phyloP scores from a whole-genome alignment of 2,797 vertebrate species.

The Fistularia commersonii region DNA sequence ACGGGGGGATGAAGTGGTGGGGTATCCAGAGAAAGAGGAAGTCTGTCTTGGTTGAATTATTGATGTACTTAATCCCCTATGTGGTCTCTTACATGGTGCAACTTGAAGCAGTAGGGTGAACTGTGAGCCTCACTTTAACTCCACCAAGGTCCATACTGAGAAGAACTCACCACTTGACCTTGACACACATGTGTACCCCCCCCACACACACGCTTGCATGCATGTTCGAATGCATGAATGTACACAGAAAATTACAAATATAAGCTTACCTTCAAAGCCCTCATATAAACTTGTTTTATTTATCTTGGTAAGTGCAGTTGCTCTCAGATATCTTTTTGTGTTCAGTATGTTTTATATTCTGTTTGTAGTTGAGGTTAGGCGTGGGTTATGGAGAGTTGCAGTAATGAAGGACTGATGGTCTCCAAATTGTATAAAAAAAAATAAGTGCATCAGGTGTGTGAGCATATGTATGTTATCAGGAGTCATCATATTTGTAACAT shows the following conservation, averaged over 20 bases:
- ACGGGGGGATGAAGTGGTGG: slow-evolving; percentile 1
- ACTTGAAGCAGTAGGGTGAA: slow-evolving; percentile 48
- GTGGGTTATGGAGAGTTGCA: too few species aligned
- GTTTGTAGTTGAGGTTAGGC: too few species aligned
- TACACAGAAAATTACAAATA: too few species aligned
- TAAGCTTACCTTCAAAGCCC: slow-evolving; percentile 51
- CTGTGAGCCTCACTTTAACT: slow-evolving; percentile 48
- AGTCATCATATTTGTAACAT: too few species aligned
- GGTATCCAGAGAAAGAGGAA: slow-evolving; percentile 36
- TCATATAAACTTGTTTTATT: slow-evolving; percentile 53
- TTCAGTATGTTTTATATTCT: background rate
- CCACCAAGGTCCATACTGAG: slow-evolving; percentile 30
- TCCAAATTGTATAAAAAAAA: too few species aligned
- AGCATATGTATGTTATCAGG: too few species aligned
- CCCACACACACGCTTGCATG: slow-evolving; percentile 7
- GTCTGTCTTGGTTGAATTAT: slow-evolving; percentile 75
- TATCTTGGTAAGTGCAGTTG: slow-evolving; percentile 43
- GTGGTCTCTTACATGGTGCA: slow-evolving; percentile 49
- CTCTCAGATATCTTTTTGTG: slow-evolving; percentile 9
- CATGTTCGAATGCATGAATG: background rate
- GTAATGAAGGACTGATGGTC: too few species aligned
- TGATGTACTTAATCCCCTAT: slow-evolving; percentile 62
- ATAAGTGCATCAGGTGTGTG: too few species aligned
- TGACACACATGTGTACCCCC: slow-evolving; percentile 5
- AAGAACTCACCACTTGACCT: slow-evolving; percentile 15